Conservation (phyloP, 92 coral and sea anemone genomes). For the Siderastrea siderea region DNA sequence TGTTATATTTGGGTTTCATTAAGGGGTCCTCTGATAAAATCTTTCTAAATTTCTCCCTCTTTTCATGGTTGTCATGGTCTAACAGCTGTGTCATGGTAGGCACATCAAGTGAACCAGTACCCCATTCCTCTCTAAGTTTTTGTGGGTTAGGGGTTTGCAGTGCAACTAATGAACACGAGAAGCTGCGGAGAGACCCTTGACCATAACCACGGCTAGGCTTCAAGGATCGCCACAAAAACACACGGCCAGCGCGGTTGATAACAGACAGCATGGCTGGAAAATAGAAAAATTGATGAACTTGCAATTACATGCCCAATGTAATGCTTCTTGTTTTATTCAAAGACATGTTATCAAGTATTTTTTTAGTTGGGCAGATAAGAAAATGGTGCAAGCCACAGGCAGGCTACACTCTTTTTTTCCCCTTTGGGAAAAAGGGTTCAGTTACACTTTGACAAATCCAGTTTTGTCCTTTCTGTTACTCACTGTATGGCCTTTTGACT, state of each 20-base stretch:
- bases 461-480: too few species aligned
- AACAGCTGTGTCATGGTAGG: conserved; percentile 76
- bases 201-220: conserved; percentile 1
- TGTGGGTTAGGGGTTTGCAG: conserved; percentile 62
- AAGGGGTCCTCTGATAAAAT: conserved; percentile 84
- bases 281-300: neutral
- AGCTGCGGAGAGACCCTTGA: conserved; percentile 40
- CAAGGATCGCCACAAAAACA: neutral
- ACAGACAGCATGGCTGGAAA: conserved; percentile 29
- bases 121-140: conserved; percentile 85
- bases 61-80: conserved; percentile 92
- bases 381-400: too few species aligned
- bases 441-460: too few species aligned
- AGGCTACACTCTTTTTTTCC: too few species aligned
- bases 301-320: neutral
- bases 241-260: conserved; percentile 7
- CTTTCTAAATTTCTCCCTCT: conserved; percentile 80
- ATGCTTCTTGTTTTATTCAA: too few species aligned
- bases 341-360: too few species aligned
- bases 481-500: too few species aligned
- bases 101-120: conserved; percentile 80
- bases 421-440: too few species aligned
- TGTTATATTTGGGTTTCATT: conserved; percentile 88
- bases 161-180: conserved; percentile 49
- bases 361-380: too few species aligned